Evolutionary conservation across 1,140 invertebrate species (phyloP), one percentile per base, ranked within the genome.

Genomic region (Drosophila erecta): DNA sequence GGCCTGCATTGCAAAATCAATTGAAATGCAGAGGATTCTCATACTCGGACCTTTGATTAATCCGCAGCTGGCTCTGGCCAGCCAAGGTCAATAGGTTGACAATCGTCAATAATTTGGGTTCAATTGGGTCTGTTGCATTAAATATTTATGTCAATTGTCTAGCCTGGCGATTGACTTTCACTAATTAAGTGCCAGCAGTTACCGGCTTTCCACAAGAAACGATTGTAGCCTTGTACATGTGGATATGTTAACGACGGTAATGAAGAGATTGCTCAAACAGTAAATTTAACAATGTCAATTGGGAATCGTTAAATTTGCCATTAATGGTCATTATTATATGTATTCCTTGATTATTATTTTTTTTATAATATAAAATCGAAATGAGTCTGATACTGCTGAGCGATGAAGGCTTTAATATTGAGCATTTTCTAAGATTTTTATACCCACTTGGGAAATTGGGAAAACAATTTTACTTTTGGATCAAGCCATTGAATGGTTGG

Each of bases 121-220:
- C 20, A 33, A 37, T 15, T 22, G 37, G 12, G 37, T 30, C n/a
- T 17, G 11, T 6, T 46, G 41, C 43, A 35, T 10, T 55, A 27
- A 66, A 38, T 47, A 35, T 56, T 44, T 35, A 56, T 44, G 30
- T 12, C 20, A 17, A 20, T 33, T 12, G 17, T 11, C 43, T 37
- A 1, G 5, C 14, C 44, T 44, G 44, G 54, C 50, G 24, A 47
- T 44, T 37, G 44, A 58, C 79, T 84, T 83, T 83, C 79, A 50
- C 64, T 75, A 58, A 70, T 54, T 65, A 65, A 70, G 22, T 59
- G 58, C 1, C 37, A n/a, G 54, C 43, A 67, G 57, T 69, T 62
- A 51, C 33, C 17, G 24, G 35, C 43, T 61, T 73, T 83, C 47
- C 57, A 54, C 46, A 38, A 14, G 8, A 54, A 46, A 35, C 41